phyloP scores from a whole-genome alignment of 2,113 vertebrate genomes.

The Butorides virescens region DNA sequence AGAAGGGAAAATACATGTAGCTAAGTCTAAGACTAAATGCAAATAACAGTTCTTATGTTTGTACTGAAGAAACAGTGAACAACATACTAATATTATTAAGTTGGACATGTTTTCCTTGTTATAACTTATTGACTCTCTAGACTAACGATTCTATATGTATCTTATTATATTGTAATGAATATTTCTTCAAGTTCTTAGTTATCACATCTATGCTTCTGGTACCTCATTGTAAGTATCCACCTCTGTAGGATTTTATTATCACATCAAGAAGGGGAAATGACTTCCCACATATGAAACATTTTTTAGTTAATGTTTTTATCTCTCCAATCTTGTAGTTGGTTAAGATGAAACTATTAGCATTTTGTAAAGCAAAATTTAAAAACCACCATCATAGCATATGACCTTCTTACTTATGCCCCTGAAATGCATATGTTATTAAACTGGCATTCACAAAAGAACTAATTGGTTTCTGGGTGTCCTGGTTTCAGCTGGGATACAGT shows the following conservation, averaged over 20 bases:
- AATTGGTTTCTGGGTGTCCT: not conserved
- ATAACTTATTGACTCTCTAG: accelerated
- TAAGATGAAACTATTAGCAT: not conserved
- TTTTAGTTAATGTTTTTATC: not conserved
- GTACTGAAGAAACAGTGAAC: not conserved
- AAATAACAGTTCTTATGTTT: not conserved
- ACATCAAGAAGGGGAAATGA: not conserved
- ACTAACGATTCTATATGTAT: not conserved
- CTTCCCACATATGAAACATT: not conserved
- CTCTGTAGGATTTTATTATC: not conserved
- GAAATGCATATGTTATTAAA: not conserved
- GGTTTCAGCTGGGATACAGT: too few relatives aligned
- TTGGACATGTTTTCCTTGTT: not conserved
- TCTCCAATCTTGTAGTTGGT: not conserved
- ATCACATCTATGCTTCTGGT: not conserved
- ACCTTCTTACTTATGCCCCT: not conserved
- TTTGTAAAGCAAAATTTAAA: not conserved
- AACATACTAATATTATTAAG: not conserved
- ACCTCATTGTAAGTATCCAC: not conserved
- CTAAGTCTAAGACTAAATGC: not conserved
- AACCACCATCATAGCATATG: not conserved
- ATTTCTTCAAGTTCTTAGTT: not conserved
- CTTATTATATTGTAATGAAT: not conserved
- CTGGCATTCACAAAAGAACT: not conserved
- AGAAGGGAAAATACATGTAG: not conserved